These are phyloP conservation scores for Boleophthalmus pectinirostris DNA, from an alignment of 2,113 vertebrate species.

Conservation along the genomic window DNA sequence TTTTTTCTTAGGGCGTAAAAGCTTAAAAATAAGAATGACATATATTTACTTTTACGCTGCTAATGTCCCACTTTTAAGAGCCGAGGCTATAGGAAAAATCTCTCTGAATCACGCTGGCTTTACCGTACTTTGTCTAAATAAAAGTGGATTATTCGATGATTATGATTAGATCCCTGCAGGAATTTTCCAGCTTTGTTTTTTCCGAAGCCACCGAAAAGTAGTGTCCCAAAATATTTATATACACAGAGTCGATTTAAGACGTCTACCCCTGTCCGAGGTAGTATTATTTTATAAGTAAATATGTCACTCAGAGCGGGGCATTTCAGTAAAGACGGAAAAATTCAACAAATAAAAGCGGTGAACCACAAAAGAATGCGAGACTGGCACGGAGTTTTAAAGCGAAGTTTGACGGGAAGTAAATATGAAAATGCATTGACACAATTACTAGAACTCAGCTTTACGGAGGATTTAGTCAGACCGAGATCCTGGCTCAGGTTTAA, in stretches of 20 bases:
- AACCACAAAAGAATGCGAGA: conserved; percentile 48
- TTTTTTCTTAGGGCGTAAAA: conserved; percentile 25
- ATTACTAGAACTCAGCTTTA: background rate
- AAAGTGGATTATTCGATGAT: conserved; percentile 58
- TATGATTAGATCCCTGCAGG: conserved; percentile 51
- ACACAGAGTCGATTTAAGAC: background rate
- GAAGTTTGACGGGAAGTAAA: conserved; percentile 37
- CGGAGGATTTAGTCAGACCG: background rate
- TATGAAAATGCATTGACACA: conserved; percentile 13
- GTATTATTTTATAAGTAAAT: conserved; percentile 14
- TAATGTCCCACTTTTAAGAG: conserved; percentile 49
- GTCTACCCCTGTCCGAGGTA: conserved; percentile 16
- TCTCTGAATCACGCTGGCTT: conserved; percentile 66
- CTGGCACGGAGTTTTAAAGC: background rate
- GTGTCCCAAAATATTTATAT: conserved; percentile 18
- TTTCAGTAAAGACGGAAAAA: conserved; percentile 19
- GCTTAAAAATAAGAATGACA: conserved; percentile 41
- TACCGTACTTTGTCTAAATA: conserved; percentile 63
- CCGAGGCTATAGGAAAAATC: conserved; percentile 51
- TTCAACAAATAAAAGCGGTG: conserved; percentile 53
- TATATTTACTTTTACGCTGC: conserved; percentile 34
- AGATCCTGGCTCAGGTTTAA: background rate
- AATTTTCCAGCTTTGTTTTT: conserved; percentile 54
- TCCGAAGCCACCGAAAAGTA: conserved; percentile 33
- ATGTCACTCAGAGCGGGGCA: conserved; percentile 5